Evolutionary conservation across 1,140 invertebrate species (phyloP).

Genomic region (Drosophila kanapiae): DNA sequence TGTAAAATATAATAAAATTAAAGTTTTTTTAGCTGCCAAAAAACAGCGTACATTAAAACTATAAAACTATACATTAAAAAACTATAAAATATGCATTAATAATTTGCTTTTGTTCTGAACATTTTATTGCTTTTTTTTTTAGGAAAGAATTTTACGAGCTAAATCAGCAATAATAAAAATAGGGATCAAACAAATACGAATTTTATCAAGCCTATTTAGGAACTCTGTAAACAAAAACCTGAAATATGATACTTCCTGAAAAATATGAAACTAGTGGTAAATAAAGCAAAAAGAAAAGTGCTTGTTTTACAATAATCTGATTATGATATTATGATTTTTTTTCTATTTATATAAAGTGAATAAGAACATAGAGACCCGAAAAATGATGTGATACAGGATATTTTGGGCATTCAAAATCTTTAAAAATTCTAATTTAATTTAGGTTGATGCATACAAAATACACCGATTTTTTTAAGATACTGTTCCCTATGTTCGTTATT

Average conservation of each 20-base stretch:
- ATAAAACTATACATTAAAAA: not conserved
- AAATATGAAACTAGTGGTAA: not conserved
- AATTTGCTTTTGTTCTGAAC: not conserved
- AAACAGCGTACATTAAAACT: no score
- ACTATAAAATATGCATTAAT: not conserved
- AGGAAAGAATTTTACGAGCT: not conserved
- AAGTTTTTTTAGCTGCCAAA: no score
- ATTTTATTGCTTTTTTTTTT: not conserved
- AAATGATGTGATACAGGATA: no score
- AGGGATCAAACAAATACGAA: not conserved
- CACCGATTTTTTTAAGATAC: no score
- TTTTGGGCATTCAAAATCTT: no score
- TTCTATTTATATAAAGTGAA: not conserved
- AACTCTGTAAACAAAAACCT: not conserved
- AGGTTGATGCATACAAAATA: no score
- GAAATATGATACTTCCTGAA: slow-evolving; percentile 1
- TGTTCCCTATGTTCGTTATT: no score
- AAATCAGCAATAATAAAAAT: slow-evolving; percentile 1
- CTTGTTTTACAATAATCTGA: not conserved
- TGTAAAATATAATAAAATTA: no score
- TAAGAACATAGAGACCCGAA: no score
- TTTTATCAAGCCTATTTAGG: not conserved
- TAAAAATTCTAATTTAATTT: no score
- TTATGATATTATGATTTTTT: not conserved
- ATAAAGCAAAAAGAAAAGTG: not conserved